Conservation (phyloP, 2,797 vertebrate genomes). For the Lemur catta region DNA sequence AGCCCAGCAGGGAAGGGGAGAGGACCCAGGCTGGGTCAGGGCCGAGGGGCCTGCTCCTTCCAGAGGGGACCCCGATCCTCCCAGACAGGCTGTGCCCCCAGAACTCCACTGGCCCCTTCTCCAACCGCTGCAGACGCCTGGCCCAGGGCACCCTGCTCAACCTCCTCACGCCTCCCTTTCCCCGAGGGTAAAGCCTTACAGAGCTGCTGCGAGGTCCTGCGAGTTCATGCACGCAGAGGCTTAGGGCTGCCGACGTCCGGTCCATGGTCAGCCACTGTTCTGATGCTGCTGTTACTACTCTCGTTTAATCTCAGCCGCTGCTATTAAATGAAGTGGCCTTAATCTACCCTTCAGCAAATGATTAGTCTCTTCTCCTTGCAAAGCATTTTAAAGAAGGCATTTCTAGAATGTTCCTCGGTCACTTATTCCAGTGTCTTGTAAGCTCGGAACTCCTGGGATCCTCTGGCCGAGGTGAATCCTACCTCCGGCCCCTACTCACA, state of each 20-base stretch:
- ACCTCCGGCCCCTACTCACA: neutral
- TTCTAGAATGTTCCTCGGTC: constrained; percentile 5
- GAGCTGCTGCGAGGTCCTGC: neutral
- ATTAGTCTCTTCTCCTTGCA: neutral
- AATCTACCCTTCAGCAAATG: neutral
- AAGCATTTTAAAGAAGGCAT: neutral
- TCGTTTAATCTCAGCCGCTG: neutral
- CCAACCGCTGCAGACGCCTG: fast-evolving
- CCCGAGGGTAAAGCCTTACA: neutral
- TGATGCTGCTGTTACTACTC: fast-evolving
- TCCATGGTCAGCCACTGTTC: fast-evolving
- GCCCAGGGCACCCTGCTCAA: neutral
- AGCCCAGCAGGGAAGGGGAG: neutral
- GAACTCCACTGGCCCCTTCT: neutral
- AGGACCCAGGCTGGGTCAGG: neutral
- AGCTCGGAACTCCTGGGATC: neutral
- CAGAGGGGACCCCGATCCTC: neutral
- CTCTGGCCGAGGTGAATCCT: neutral
- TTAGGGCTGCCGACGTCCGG: fast-evolving
- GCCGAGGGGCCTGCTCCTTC: neutral
- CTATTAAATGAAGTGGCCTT: neutral
- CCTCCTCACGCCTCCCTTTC: neutral
- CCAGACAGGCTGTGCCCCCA: fast-evolving
- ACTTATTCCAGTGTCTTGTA: neutral
- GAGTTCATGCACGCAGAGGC: fast-evolving